Evolutionary conservation across 2,888 invertebrate genomes (phyloP), one percentile per base, ranked within the genome.

Genomic region (Zygogramma bicolorata): DNA sequence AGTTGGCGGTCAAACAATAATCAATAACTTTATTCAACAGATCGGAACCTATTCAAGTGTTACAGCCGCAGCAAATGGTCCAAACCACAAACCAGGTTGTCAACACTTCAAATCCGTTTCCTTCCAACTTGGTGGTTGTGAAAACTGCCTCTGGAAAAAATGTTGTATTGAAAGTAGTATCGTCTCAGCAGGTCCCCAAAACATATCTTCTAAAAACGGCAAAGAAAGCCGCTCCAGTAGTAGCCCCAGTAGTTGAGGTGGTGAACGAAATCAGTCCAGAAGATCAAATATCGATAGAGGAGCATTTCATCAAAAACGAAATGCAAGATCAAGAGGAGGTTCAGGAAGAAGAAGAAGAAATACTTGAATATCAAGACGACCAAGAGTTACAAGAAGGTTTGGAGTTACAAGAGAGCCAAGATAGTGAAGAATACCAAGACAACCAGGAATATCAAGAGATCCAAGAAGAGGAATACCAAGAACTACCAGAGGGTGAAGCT

Each of bases 81-180:
- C 42, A 74, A 46, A 38, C 61, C 5, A 38, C 68, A 15, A 65
- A 34, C 53, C 61, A 65, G 29, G 49, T 67, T 58, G 75, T 77
- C n/a, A 65, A 70, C 22, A 70, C 66, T 13, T 65, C 68, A 2
- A 74, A 81, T 57, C 80, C 79, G 29, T 83, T 82, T 65, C 81
- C 84, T n/a, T 84, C 86, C 1, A 87, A 85, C 77, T 77, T 87
- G 75, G 85, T 87, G n/a, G 81, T 86, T 77, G 86, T 87, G 8
- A 87, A 86, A 79, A 87, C 86, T 1, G 83, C 85, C n/a, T 85
- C 86, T 31, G 87, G 87, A 2, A 87, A 87, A 79, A 87, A 86
- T 78, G 85, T 87, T 42, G 81, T 86, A 18, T 75, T 87, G 31
- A 86, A 87, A 81, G 87, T 87, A 31, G 82, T 87, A 53, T 85